These are phyloP conservation scores for Drosophila repletoides DNA, from an alignment of 1,140 invertebrate species.

Conservation along the genomic window DNA sequence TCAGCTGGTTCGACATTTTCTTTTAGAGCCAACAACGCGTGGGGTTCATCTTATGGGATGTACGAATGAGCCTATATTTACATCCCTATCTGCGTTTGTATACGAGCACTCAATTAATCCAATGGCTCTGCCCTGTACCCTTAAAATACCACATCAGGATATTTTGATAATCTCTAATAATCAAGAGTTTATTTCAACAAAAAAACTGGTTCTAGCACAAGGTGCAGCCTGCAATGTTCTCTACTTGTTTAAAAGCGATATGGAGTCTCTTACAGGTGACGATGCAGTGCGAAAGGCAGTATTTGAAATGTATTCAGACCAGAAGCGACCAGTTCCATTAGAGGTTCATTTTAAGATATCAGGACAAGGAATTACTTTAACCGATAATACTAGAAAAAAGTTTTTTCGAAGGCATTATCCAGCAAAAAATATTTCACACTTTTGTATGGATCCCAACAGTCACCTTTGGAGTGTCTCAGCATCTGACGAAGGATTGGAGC, in stretches of 20 bases:
- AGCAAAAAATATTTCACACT: conserved; percentile 93
- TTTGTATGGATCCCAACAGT: conserved; percentile 94
- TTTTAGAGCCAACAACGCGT: conserved; percentile 96
- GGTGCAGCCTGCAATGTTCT: conserved; percentile 96
- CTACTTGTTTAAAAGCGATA: conserved; percentile 94
- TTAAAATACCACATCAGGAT: conserved; percentile 90
- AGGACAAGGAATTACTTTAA: conserved; percentile 95
- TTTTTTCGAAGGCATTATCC: conserved; percentile 94
- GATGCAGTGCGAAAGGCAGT: conserved; percentile 94
- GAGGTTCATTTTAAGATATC: conserved; percentile 98
- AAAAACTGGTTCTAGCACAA: conserved; percentile 82
- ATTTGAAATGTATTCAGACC: conserved; percentile 86
- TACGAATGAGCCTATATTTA: conserved; percentile 97
- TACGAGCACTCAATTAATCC: conserved; percentile 98
- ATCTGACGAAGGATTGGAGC: conserved; percentile 34
- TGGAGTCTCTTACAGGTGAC: conserved; percentile 96
- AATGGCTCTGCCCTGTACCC: conserved; percentile 94
- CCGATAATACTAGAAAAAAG: conserved; percentile 93
- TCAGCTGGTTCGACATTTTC: conserved; percentile 97
- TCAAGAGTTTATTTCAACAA: conserved; percentile 35
- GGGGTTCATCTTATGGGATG: conserved; percentile 98
- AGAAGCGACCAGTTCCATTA: conserved; percentile 85
- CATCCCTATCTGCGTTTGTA: conserved; percentile 96
- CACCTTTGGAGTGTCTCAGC: conserved; percentile 86
- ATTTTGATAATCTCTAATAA: conserved; percentile 26